Conservation (phyloP, 2,888 invertebrate species). For the Apotomis capreana region DNA sequence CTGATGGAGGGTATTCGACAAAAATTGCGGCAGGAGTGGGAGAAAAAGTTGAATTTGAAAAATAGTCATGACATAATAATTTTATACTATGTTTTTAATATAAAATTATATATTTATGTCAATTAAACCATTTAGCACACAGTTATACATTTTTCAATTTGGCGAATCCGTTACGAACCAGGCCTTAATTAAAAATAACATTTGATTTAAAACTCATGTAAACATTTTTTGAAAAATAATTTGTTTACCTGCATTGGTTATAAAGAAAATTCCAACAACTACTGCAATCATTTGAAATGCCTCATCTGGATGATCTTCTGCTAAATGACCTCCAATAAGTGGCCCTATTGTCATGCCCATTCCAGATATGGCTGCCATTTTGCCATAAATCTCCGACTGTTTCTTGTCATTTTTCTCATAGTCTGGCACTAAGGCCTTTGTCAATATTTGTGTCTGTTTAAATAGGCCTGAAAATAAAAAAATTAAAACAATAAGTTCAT, state of each 20-base stretch:
- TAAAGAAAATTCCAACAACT: slow-evolving; percentile 79
- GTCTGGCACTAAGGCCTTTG: slow-evolving; percentile 86
- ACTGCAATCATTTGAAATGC: slow-evolving; percentile 82
- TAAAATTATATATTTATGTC: too few species aligned
- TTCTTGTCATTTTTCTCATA: slow-evolving; percentile 75
- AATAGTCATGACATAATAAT: too few species aligned
- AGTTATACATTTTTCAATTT: too few species aligned
- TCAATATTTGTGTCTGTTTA: slow-evolving; percentile 89
- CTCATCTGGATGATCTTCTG: slow-evolving; percentile 76
- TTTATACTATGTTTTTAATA: too few species aligned
- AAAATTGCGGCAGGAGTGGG: too few species aligned
- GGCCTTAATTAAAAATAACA: too few species aligned
- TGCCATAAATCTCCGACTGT: slow-evolving; percentile 85
- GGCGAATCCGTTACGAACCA: too few species aligned
- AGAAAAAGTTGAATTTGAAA: too few species aligned
- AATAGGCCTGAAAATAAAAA: slow-evolving; percentile 80
- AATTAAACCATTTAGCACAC: too few species aligned
- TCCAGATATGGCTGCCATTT: slow-evolving; percentile 86
- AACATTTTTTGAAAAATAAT: background rate
- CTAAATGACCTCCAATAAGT: slow-evolving; percentile 86
- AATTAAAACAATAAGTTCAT: background rate
- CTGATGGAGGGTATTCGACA: too few species aligned
- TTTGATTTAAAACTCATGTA: too few species aligned
- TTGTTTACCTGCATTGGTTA: slow-evolving; percentile 45
- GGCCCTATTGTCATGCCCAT: slow-evolving; percentile 88